Evolutionary conservation across 2,888 invertebrate genomes (phyloP), one percentile per base, ranked within the genome.

Genomic region (Smittia sp.): DNA sequence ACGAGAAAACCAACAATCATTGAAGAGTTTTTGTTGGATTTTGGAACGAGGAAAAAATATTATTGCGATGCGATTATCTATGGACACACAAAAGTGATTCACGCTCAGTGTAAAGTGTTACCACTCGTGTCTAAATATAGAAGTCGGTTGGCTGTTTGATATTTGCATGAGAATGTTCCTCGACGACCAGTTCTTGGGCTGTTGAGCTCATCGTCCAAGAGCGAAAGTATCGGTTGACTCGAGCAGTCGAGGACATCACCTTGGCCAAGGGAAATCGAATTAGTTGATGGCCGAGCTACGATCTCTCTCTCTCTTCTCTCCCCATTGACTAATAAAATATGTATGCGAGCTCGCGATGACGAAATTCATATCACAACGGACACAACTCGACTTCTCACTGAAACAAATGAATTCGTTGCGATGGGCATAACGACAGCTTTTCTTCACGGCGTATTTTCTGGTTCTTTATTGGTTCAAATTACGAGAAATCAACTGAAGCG

Each of bases 81-180:
- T 58, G 58, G 58, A 20, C 58, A 58, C 22, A 58, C 58, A 22
- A 58, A 58, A 20, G 22, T 58, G 58, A 58, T 58, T 58, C 58
- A 58, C n/a, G 22, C 13, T 20, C 22, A 22, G 22, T 58, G 58
- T 58, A 58, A 58, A 22, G 22, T 13, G 22, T 58, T n/a, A 18
- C 22, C 58, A 58, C 58, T 58, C n/a, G 9, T 11, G 11, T 18
- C 58, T 58, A 58, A 13, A 20, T 58, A 58, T 58, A 58, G 58
- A 58, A 58, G 9, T 46, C 11, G 18, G 18, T 58, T 58, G 58
- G 22, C 2, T 58, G 58, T 58, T 46, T 58, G 58, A 22, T 58
- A 58, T 58, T 58, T 58, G 58, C 58, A 58, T 58, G n/a, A 22
- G 7, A 22, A 58, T 58, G n/a, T 46, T 58, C 13, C 18, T 58